Evolutionary conservation across 1,140 invertebrate species (phyloP).

Genomic region (Coelopa frigida): DNA sequence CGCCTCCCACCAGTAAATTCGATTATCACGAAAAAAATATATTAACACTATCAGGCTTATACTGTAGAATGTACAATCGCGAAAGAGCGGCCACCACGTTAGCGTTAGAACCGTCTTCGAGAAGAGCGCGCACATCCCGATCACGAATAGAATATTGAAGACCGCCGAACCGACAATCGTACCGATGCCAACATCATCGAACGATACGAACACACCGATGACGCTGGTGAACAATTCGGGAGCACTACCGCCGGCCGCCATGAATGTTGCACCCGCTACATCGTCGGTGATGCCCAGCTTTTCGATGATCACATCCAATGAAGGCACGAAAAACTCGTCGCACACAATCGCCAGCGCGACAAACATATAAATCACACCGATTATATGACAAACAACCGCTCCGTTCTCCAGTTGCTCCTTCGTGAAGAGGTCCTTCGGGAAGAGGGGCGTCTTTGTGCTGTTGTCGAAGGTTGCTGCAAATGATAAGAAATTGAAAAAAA

Average conservation of each 20-base stretch:
- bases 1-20: constrained; percentile 88
- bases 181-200: constrained; percentile 89
- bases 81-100: constrained; percentile 92
- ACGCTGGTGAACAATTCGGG: constrained; percentile 88
- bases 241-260: constrained; percentile 85
- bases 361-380: constrained; percentile 92
- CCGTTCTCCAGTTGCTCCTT: constrained; percentile 71
- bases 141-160: constrained; percentile 92
- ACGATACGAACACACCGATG: constrained; percentile 90
- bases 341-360: constrained; percentile 86
- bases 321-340: constrained; percentile 90
- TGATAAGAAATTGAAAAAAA: not conserved
- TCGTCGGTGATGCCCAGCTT: constrained; percentile 84
- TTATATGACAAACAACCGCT: constrained; percentile 76
- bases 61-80: constrained; percentile 94
- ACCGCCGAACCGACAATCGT: constrained; percentile 92
- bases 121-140: constrained; percentile 90
- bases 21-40: constrained; percentile 85
- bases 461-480: constrained; percentile 35
- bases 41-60: constrained; percentile 84
- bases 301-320: constrained; percentile 90
- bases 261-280: constrained; percentile 87
- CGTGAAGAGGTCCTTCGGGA: constrained; percentile 84
- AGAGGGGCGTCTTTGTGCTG: constrained; percentile 57
- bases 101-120: constrained; percentile 76